Base-by-base conservation (phyloP, 2,888 invertebrate species). In the Phyllotreta cruciferae region DNA sequence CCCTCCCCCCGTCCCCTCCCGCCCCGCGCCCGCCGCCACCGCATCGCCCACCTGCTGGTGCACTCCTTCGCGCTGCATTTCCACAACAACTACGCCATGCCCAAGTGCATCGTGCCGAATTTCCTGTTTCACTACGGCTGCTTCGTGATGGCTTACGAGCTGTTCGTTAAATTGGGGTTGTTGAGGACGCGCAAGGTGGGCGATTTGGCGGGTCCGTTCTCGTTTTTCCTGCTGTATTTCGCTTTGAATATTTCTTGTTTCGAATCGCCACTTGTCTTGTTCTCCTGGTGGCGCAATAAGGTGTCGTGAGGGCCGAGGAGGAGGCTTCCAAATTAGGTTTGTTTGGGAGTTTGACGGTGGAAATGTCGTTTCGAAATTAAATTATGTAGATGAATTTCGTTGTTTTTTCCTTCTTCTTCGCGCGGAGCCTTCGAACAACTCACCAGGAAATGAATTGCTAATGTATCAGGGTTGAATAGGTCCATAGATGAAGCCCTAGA, bases 231-330 rank as follows among this genome's bases (percentile, higher is more conserved):
- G 54, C 63, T 74, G 13, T 74, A 72, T 60, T 75, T 75, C 54
- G 70, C 73, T 1, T 57, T 77, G 35, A 75, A 75, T 55, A 71
- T 72, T 5, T 75, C 75, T 63, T 79, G 78, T 68, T 80, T 81
- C 71, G 80, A 78, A 61, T 82, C 81, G 70, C 85, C 85, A 63
- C 82, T 85, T 75, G 83, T 86, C 75, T 82, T 86, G 73, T 86
- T 85, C 75, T 85, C 85, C 54, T 86, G 86, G 86, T 87, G 87
- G 87, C 84, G 86, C 55, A 86, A 86, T 71, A 87, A 87, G 78
- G 87, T 87, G 73, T 87, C 87, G 84, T 87, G 87, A 87, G 83
- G 76, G 68, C 77, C 67, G 69, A 69, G 71, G 47, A 68, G 71
- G 55, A 70, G 73, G 72, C 77, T 77, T 75, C 72, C 71, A 73